phyloP scores from a whole-genome alignment of 2,888 invertebrate species.

The Diplolepis rosae region DNA sequence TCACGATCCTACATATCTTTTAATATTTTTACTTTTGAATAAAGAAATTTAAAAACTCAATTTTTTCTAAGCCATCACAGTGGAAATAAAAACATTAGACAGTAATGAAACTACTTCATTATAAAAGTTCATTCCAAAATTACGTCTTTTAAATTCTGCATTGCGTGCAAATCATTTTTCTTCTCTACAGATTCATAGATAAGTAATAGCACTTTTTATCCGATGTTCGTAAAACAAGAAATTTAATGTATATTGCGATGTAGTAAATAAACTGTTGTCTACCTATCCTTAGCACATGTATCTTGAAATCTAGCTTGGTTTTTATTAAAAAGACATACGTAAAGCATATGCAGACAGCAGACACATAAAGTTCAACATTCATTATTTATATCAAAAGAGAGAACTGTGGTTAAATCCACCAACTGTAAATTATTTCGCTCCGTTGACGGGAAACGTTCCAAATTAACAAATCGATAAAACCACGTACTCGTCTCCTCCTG shows the following conservation, averaged over 20 bases:
- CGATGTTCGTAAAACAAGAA: not conserved
- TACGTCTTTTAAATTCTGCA: not conserved
- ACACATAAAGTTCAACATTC: not conserved
- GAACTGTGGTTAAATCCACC: not conserved
- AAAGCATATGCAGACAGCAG: not conserved
- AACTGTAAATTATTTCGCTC: constrained; percentile 3
- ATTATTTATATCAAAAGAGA: constrained; percentile 8
- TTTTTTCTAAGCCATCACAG: no score
- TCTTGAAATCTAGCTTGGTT: not conserved
- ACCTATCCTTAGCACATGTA: not conserved
- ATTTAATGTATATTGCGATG: not conserved
- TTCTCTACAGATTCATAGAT: not conserved
- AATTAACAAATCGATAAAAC: constrained; percentile 24
- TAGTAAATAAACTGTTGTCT: not conserved
- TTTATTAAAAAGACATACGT: constrained; percentile 1
- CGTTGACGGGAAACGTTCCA: not conserved
- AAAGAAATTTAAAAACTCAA: no score
- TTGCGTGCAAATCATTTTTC: not conserved
- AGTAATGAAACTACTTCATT: no score
- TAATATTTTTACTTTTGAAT: no score
- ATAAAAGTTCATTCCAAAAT: no score
- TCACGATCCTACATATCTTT: no score
- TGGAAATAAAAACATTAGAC: no score
- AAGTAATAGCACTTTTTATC: not conserved
- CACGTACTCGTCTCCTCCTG: not conserved